Conservation (phyloP, 2,797 vertebrate species). For the Rhinatrema bivittatum region DNA sequence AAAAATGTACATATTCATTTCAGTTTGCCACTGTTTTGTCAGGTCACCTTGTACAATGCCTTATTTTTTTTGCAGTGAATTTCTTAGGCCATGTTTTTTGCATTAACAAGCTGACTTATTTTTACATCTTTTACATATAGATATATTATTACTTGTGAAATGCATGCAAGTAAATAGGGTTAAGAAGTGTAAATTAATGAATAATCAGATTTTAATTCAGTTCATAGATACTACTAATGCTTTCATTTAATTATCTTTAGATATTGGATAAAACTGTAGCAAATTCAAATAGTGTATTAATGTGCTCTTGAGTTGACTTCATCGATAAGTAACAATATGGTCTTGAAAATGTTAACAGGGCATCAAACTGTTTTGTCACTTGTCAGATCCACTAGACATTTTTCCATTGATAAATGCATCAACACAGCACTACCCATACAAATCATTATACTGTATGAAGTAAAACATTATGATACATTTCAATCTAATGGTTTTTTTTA, state of each 20-base stretch:
- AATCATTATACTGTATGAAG: neutral
- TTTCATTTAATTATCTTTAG: neutral
- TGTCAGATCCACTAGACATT: neutral
- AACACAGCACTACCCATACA: neutral
- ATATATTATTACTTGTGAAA: neutral
- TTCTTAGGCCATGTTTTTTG: too few relatives aligned
- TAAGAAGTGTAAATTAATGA: too few relatives aligned
- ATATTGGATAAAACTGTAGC: neutral
- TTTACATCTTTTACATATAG: neutral
- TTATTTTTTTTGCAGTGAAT: too few relatives aligned
- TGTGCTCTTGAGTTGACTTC: neutral
- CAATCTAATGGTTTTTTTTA: constrained; percentile 1
- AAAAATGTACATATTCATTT: too few relatives aligned
- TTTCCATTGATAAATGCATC: constrained; percentile 2
- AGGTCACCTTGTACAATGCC: too few relatives aligned
- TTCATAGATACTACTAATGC: fast-evolving
- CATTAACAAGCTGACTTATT: too few relatives aligned
- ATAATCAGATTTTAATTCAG: neutral
- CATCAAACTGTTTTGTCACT: neutral
- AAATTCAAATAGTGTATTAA: neutral
- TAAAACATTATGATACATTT: neutral
- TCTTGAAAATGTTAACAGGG: neutral
- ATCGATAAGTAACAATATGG: neutral
- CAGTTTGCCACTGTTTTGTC: too few relatives aligned
- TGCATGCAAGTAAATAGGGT: neutral